A percentile compares a stretch with the other conserved stretches of the same genome.
Evolutionary conservation across 2,888 invertebrate species (phyloP).

Genomic region (Artemia sinica): DNA sequence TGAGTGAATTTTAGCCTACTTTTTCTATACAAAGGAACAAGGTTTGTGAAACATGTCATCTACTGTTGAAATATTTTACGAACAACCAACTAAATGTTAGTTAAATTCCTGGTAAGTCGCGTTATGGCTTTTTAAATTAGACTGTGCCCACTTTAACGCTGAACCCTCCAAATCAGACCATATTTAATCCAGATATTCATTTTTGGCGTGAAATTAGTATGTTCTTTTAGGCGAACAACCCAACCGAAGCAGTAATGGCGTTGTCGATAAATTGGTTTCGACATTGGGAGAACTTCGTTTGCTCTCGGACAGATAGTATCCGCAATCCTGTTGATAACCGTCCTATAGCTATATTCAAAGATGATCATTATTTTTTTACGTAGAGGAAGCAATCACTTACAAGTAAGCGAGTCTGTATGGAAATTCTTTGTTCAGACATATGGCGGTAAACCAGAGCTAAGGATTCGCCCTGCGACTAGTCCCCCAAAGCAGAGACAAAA

Average conservation of each 20-base stretch:
- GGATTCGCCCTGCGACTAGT: not conserved
- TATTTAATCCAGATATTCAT: too few species aligned
- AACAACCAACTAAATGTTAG: too few species aligned
- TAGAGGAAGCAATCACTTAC: slow-evolving; percentile 8
- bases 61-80: too few species aligned
- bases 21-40: too few species aligned
- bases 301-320: slow-evolving; percentile 51
- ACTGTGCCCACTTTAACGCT: too few species aligned
- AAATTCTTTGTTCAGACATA: not conserved
- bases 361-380: slow-evolving; percentile 9
- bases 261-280: slow-evolving; percentile 72
- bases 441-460: not conserved
- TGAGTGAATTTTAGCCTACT: too few species aligned
- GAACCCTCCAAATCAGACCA: too few species aligned
- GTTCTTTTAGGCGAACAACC: slow-evolving; percentile 37
- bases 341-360: slow-evolving; percentile 40
- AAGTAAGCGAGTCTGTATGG: slow-evolving; percentile 4
- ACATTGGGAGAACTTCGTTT: slow-evolving; percentile 77
- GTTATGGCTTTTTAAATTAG: too few species aligned
- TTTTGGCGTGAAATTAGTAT: too few species aligned
- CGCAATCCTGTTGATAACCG: slow-evolving; percentile 76
- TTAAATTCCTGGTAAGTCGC: too few species aligned
- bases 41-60: too few species aligned
- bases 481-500: not conserved
- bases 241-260: slow-evolving; percentile 51